phyloP scores from a whole-genome alignment of 1,140 invertebrate species.

The Andricus grossulariae region DNA sequence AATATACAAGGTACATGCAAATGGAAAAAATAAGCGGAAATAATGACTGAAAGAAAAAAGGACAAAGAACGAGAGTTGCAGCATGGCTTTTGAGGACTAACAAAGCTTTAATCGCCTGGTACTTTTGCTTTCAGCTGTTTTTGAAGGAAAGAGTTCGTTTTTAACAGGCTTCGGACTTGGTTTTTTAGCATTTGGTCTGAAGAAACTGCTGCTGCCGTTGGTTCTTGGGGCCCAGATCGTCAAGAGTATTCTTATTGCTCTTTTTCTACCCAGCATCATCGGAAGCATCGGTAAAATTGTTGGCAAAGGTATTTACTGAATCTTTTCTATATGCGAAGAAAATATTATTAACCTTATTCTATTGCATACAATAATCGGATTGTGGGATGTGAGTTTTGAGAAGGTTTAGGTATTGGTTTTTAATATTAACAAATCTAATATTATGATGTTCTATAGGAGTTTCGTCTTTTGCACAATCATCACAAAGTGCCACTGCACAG shows the following conservation, averaged over 20 bases:
- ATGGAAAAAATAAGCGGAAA: neutral
- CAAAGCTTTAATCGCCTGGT: constrained; percentile 72
- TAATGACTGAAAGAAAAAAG: constrained; percentile 33
- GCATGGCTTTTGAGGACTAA: constrained; percentile 72
- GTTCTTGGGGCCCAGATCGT: constrained; percentile 86
- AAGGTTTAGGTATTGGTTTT: neutral
- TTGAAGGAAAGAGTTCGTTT: constrained; percentile 80
- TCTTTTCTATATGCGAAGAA: neutral
- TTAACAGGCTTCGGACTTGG: constrained; percentile 83
- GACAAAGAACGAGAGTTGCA: constrained; percentile 45
- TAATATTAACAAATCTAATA: neutral
- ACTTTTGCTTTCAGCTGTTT: constrained; percentile 74
- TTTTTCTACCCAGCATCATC: constrained; percentile 88
- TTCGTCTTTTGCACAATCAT: constrained; percentile 73
- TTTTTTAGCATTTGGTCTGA: constrained; percentile 86
- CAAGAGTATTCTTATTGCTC: constrained; percentile 86
- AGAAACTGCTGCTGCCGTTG: constrained; percentile 87
- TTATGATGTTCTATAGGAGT: constrained; percentile 66
- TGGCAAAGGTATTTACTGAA: constrained; percentile 81
- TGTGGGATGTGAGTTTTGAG: neutral
- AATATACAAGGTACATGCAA: neutral
- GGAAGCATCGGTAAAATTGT: constrained; percentile 88
- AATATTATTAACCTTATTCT: too few relatives aligned
- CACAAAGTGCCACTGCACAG: constrained; percentile 65
- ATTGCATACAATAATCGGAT: too few relatives aligned